These are phyloP conservation scores for Heliothis virescens DNA, from an alignment of 1,140 invertebrate genomes.

Conservation along the genomic window DNA sequence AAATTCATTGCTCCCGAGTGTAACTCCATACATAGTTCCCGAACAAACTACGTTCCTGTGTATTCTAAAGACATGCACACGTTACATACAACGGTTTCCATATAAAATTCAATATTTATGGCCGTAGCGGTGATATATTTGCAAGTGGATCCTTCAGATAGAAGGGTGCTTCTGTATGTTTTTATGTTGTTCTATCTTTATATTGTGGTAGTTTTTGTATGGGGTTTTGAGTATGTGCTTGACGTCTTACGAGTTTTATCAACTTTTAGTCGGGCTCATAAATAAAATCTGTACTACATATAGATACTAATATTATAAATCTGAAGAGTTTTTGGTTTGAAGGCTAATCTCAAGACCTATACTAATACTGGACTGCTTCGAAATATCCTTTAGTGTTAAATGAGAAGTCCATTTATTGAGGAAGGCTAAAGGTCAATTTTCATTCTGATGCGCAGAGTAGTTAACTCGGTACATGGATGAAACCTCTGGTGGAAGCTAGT, in stretches of 20 bases:
- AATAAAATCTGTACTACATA: too few species aligned
- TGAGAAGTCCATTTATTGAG: too few species aligned
- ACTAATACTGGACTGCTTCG: too few species aligned
- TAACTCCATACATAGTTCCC: neutral
- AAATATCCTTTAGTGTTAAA: too few species aligned
- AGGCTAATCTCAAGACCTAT: too few species aligned
- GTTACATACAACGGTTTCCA: conserved; percentile 33
- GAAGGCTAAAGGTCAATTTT: too few species aligned
- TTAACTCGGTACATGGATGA: too few species aligned
- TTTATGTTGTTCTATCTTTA: conserved; percentile 8
- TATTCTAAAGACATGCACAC: neutral
- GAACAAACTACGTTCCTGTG: neutral
- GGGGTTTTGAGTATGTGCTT: neutral
- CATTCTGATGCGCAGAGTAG: too few species aligned
- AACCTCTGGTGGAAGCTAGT: too few species aligned
- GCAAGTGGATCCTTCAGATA: conserved; percentile 25
- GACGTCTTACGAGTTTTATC: neutral
- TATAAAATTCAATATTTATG: conserved; percentile 46
- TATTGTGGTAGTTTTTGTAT: neutral
- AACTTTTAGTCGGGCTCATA: too few species aligned
- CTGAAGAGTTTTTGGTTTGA: too few species aligned
- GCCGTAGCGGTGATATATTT: conserved; percentile 24
- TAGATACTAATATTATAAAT: too few species aligned
- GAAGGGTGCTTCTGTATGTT: conserved; percentile 22
- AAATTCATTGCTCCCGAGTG: neutral